Evolutionary conservation across 2,797 vertebrate species (phyloP), one percentile per base, ranked within the genome.

Genomic region (Galaxias olidus): DNA sequence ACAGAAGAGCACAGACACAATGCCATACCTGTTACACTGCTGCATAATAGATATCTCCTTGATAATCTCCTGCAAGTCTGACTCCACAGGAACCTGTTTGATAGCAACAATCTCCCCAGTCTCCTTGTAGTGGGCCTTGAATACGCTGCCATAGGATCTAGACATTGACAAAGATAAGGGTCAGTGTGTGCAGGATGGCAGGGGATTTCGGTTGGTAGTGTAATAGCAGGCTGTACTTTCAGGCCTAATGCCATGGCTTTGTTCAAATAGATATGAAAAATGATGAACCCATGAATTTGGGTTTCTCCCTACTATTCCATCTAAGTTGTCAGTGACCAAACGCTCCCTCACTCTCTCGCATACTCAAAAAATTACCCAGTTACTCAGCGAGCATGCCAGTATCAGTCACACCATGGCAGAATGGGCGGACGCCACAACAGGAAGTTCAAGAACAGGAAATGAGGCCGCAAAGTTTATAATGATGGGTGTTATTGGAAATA

Each of bases 21-120:
- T 46, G 11, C 56, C 12, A 79, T 83, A 97, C 96, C 96, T 98
- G 91, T 97, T 96, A 64, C 96, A 98, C 19, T 98, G 96, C 79
- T 98, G 96, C 96, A 98, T 98, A 74, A 98, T 98, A 65, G 96
- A 96, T 84, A 98, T 98, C 74, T 98, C 96, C 83, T 98, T 98
- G 81, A 98, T 98, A 73, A 98, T 98, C 85, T 98, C 96, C 74
- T 98, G 96, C 20, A 98, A 89, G 74, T 98, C 96, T 0, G 96
- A 97, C 84, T 98, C 96, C 83, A 98, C 96, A 3, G 96, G 96
- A 86, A 98, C 96, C 85, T 98, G 96, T 70, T 98, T 98, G 86
- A 98, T 98, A 48, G 96, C 96, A 63, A 98, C 96, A 14, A 98
- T 94, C 84, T 98, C 96, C 56, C 96, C 95, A 0, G 95, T 98